These are phyloP conservation scores for Pavo muticus DNA, from an alignment of 2,113 vertebrate genomes.

Conservation along the genomic window DNA sequence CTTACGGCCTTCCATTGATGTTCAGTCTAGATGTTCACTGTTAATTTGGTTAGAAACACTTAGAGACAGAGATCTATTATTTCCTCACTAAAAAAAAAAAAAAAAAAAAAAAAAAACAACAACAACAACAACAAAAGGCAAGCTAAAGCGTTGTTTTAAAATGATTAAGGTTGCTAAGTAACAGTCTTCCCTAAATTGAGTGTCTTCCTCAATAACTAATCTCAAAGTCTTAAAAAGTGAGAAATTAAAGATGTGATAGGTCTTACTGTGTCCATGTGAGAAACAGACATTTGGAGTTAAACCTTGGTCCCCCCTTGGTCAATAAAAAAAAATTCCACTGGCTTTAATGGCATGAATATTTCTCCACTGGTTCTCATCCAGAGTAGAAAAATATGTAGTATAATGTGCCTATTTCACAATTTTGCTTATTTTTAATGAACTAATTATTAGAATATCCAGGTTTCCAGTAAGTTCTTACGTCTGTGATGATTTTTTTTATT, in stretches of 20 bases:
- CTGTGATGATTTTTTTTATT: background rate
- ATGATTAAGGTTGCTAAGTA: slow-evolving; percentile 58
- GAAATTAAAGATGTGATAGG: background rate
- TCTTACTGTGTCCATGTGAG: background rate
- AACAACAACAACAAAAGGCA: background rate
- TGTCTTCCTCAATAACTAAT: slow-evolving; percentile 28
- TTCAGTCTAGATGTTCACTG: background rate
- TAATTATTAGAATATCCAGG: background rate
- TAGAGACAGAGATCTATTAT: slow-evolving; percentile 24
- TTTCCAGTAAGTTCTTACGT: background rate
- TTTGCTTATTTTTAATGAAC: background rate
- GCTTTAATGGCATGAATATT: too few relatives aligned
- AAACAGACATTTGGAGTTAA: background rate
- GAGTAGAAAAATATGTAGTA: background rate
- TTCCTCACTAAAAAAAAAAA: background rate
- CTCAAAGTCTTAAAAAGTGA: slow-evolving; percentile 32
- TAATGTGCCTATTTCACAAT: background rate
- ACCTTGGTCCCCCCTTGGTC: background rate
- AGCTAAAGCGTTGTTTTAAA: slow-evolving; percentile 55
- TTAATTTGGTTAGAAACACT: slow-evolving; percentile 28
- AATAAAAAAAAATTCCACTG: background rate
- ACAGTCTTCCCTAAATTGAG: slow-evolving; percentile 27
- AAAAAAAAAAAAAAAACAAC: too few relatives aligned
- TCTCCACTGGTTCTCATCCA: background rate
- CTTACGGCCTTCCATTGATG: background rate